Conservation (phyloP, 2,797 vertebrate genomes). For the Hypotaenidia philippensis region DNA sequence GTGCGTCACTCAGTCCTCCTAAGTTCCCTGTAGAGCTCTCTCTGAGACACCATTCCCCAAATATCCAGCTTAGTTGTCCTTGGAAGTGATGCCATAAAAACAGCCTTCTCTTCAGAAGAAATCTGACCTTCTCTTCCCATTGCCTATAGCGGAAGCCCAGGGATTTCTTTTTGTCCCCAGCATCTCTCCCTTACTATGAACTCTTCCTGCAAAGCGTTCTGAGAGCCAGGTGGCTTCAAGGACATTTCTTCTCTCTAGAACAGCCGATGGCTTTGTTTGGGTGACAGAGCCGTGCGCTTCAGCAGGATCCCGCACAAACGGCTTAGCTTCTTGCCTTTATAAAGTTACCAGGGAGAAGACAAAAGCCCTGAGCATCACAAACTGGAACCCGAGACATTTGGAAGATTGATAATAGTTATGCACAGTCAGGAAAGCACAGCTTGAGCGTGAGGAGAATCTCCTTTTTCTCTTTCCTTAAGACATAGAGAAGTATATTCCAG, state of each 20-base stretch:
- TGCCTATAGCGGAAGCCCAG: not conserved
- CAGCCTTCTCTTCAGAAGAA: not conserved
- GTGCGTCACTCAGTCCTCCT: not conserved
- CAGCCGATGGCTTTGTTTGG: not conserved
- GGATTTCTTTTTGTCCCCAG: not conserved
- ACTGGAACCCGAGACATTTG: not conserved
- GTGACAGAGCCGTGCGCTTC: slow-evolving; percentile 1
- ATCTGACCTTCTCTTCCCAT: not conserved
- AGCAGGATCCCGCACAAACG: not conserved
- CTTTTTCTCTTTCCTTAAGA: not conserved
- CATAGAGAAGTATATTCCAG: not conserved
- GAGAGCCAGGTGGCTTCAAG: slow-evolving; percentile 10
- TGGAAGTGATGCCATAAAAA: no score
- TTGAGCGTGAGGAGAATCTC: not conserved
- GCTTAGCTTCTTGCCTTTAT: not conserved
- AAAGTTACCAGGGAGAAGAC: not conserved
- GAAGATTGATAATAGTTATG: slow-evolving; percentile 9
- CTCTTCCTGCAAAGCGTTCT: not conserved
- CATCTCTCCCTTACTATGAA: not conserved
- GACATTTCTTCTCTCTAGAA: not conserved
- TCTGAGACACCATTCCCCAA: not conserved
- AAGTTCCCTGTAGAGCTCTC: not conserved
- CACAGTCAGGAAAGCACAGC: slow-evolving; percentile 18
- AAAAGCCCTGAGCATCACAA: not conserved
- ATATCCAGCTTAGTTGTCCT: accelerated